Evolutionary conservation across 2,888 invertebrate genomes (phyloP), one percentile per base, ranked within the genome.

Genomic region (Brachypterus glaber): DNA sequence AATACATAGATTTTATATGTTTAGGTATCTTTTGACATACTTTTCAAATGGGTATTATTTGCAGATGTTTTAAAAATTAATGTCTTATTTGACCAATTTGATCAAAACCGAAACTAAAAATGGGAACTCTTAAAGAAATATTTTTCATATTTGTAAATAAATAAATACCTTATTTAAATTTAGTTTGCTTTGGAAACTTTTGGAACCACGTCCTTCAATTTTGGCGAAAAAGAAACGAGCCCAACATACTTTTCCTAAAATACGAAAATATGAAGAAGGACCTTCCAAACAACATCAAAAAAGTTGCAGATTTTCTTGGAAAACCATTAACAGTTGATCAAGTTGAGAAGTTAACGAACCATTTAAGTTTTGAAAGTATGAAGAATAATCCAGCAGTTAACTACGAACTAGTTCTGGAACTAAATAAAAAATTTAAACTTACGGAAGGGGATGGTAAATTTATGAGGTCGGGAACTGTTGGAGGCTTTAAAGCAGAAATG

Each of bases 341-440:
- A 41, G 40, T 57, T 2, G 35, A 43, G 3, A 43, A 41, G 31
- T 45, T 60, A 24, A 45, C 43, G 3, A 33, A 52, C 24, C 59
- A 59, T 42, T 43, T 60, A 21, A 58, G 58, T 46, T 60, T 59
- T 32, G 54, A 57, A 31, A 54, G 47, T 17, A 79, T 78, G 77
- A 73, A 71, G 49, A 55, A 63, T 1, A 77, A 79, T 57, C 63
- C 67, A 1, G 63, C 70, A 16, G 71, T 74, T 2, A 76, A 79
- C 56, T 69, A 67, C 45, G 70, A 73, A 49, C 55, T 58, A 3
- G 52, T 57, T 1, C 48, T 63, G 1, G 54, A 53, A 39, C 43
- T 64, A 17, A 62, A 61, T 35, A 61, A 56, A 43, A 62, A 58
- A 40, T 55, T 53, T 40, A 59, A 60, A n/a, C 47, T 64, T 12